These are phyloP conservation scores for Hypsibius dujardini DNA, from an alignment of 1,140 invertebrate species.

Conservation along the genomic window DNA sequence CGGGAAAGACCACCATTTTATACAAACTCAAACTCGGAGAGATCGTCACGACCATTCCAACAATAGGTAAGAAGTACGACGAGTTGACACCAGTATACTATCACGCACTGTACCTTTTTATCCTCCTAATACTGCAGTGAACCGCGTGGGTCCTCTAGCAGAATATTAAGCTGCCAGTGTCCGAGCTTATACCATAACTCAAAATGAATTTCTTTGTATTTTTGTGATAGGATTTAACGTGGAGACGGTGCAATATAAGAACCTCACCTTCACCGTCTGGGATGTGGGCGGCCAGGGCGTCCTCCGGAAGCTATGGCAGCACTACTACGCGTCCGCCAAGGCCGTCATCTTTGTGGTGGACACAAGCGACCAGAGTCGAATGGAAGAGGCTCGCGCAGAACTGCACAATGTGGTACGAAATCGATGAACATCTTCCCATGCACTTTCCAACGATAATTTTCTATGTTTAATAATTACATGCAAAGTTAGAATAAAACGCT, in stretches of 20 bases:
- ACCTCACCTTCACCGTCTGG: constrained; percentile 36
- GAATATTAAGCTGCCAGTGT: too few relatives aligned
- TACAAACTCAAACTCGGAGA: constrained; percentile 44
- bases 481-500: too few relatives aligned
- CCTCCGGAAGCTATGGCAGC: constrained; percentile 33
- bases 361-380: constrained; percentile 35
- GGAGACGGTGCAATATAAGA: constrained; percentile 32
- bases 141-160: too few relatives aligned
- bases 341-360: constrained; percentile 42
- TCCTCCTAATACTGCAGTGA: too few relatives aligned
- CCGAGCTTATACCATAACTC: too few relatives aligned
- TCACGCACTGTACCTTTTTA: neutral
- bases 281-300: constrained; percentile 37
- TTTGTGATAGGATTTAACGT: constrained; percentile 39
- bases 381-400: constrained; percentile 36
- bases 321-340: constrained; percentile 32
- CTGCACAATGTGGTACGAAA: neutral
- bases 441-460: too few relatives aligned
- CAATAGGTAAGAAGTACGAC: constrained; percentile 31
- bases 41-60: constrained; percentile 39
- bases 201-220: too few relatives aligned
- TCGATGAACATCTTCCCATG: too few relatives aligned
- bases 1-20: constrained; percentile 46
- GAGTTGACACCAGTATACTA: neutral
- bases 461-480: too few relatives aligned